Conservation (phyloP, 2,113 vertebrate species). For the Psilopsiagon aurifrons region DNA sequence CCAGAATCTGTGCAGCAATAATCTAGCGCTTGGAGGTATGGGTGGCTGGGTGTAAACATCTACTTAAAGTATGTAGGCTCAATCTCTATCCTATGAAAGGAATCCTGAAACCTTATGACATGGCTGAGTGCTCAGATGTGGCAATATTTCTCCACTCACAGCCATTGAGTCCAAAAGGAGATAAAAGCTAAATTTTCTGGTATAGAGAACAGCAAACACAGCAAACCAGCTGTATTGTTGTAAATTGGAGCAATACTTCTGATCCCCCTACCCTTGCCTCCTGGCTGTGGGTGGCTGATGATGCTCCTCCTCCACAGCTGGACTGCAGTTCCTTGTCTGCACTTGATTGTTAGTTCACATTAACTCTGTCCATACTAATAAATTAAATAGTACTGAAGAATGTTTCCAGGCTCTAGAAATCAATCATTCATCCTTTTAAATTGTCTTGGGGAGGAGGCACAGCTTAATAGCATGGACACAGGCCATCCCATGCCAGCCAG, state of each 20-base stretch:
- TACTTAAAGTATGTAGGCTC: background rate
- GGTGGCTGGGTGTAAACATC: background rate
- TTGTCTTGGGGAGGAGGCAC: background rate
- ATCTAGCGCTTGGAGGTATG: background rate
- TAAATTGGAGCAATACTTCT: background rate
- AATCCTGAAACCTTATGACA: background rate
- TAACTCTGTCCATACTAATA: slow-evolving; percentile 30
- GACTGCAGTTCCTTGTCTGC: background rate
- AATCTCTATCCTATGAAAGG: background rate
- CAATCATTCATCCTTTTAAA: slow-evolving; percentile 31
- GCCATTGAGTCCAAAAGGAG: background rate
- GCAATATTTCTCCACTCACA: background rate
- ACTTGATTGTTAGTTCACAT: background rate
- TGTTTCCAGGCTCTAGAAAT: slow-evolving; percentile 40
- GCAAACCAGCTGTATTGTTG: background rate
- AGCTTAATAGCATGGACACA: background rate
- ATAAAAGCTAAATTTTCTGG: background rate
- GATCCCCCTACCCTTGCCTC: background rate
- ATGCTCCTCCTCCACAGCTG: background rate
- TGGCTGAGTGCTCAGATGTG: background rate
- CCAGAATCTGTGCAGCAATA: background rate
- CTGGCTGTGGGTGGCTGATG: background rate
- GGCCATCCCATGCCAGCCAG: background rate
- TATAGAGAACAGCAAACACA: background rate
- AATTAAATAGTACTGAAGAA: slow-evolving; percentile 26